A percentile compares a stretch with the other conserved stretches of the same genome.
These are phyloP conservation scores for Caenorhabditis panamensis DNA, from an alignment of 2,888 invertebrate genomes.

Conservation along the genomic window DNA sequence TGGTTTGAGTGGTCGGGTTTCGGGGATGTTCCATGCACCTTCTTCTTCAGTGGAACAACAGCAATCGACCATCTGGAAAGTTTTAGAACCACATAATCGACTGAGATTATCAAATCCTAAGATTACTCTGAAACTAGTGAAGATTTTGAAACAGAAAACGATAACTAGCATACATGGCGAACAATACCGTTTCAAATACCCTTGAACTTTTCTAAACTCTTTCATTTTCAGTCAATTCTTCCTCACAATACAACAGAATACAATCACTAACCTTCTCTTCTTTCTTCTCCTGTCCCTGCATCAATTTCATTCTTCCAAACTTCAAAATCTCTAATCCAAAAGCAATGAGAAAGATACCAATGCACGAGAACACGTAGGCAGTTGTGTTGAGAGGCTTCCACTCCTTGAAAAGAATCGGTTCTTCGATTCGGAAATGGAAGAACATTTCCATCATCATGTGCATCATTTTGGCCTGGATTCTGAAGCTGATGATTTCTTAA, in stretches of 20 bases:
- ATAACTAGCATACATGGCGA: too few relatives aligned
- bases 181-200: too few relatives aligned
- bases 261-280: slow-evolving; percentile 21
- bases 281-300: neutral
- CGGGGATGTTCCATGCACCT: slow-evolving; percentile 56
- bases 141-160: too few relatives aligned
- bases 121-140: too few relatives aligned
- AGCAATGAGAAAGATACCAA: slow-evolving; percentile 70
- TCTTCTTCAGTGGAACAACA: slow-evolving; percentile 58
- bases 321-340: slow-evolving; percentile 68
- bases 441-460: slow-evolving; percentile 78
- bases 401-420: slow-evolving; percentile 74
- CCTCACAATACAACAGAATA: neutral
- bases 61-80: slow-evolving; percentile 39
- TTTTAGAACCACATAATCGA: neutral
- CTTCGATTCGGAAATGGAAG: slow-evolving; percentile 76
- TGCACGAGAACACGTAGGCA: slow-evolving; percentile 73
- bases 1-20: slow-evolving; percentile 40
- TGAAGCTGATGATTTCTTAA: neutral
- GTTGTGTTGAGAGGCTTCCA: slow-evolving; percentile 71
- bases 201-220: too few relatives aligned
- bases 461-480: slow-evolving; percentile 22
- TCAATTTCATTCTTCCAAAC: slow-evolving; percentile 53
- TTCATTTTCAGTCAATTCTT: too few relatives aligned
- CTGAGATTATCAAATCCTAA: too few relatives aligned